A percentile compares a stretch with the other conserved stretches of the same genome.
Evolutionary conservation across 37 sponge, comb jelly and placozoan species (phyloP).

Genomic region (Dysidea cf. avara): DNA sequence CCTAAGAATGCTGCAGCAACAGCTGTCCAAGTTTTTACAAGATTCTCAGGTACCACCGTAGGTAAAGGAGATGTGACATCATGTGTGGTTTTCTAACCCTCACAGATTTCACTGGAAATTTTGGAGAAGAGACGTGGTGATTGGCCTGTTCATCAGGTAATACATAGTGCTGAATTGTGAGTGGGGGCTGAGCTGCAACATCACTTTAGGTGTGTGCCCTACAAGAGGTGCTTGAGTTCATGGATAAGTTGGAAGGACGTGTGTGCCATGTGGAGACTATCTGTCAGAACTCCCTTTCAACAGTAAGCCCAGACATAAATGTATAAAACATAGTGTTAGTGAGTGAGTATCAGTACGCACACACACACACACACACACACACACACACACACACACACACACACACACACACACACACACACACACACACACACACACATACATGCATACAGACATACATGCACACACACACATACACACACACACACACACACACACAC

Average conservation of each 20-base stretch:
- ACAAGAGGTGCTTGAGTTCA: neutral
- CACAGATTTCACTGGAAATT: constrained; percentile 20
- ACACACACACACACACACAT: constrained; percentile 2
- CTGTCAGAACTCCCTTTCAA: constrained; percentile 3
- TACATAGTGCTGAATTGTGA: no score
- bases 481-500: no score
- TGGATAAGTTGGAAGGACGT: neutral
- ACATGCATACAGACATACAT: no score
- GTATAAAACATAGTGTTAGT: no score
- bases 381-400: constrained; percentile 40
- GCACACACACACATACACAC: no score
- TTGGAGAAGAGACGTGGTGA: no score
- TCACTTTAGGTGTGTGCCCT: neutral
- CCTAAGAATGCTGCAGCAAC: no score
- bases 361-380: constrained; percentile 14
- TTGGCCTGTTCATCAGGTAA: no score
- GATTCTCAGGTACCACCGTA: neutral
- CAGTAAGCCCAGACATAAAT: no score
- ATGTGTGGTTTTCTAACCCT: neutral
- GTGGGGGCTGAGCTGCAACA: no score
- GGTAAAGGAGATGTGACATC: neutral
- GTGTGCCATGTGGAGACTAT: neutral
- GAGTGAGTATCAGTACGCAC: constrained; percentile 6
- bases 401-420: constrained; percentile 1
- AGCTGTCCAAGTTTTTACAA: no score